These are phyloP conservation scores for Suillia variegata DNA, from an alignment of 2,888 invertebrate genomes.

Conservation along the genomic window DNA sequence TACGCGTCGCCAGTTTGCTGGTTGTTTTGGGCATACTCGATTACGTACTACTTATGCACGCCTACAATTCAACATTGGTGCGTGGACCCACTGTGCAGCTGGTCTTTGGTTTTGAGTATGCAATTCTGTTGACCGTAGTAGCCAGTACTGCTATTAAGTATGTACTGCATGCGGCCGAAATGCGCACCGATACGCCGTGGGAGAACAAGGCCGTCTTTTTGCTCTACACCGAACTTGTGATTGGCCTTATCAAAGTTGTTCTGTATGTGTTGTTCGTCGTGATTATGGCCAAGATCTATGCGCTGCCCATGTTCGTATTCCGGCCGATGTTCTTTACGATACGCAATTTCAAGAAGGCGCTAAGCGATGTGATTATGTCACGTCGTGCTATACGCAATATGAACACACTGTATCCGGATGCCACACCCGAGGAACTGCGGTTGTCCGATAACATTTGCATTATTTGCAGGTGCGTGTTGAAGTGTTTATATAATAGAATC, in stretches of 20 bases:
- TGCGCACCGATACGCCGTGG: conserved; percentile 90
- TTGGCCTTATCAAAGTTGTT: conserved; percentile 84
- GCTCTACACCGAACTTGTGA: conserved; percentile 92
- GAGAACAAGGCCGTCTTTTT: conserved; percentile 98
- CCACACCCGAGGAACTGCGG: conserved; percentile 87
- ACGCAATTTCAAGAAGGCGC: conserved; percentile 95
- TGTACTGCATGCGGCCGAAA: conserved; percentile 81
- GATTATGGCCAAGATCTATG: conserved; percentile 96
- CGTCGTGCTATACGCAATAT: conserved; percentile 95
- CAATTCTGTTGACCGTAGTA: conserved; percentile 91
- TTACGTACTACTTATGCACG: conserved; percentile 88
- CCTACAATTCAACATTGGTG: conserved; percentile 87
- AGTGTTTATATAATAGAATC: too few species aligned
- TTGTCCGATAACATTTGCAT: conserved; percentile 98
- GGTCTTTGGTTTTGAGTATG: conserved; percentile 99
- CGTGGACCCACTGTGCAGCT: conserved; percentile 97
- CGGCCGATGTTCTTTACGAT: conserved; percentile 99
- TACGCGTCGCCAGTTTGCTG: conserved; percentile 85
- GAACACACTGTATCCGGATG: conserved; percentile 97
- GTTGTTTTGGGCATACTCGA: conserved; percentile 82
- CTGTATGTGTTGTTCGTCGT: conserved; percentile 91
- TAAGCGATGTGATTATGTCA: conserved; percentile 96
- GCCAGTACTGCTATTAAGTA: conserved; percentile 93
- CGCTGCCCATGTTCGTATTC: conserved; percentile 96
- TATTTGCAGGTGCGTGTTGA: conserved; percentile 75